Percentiles rank a stretch among this genome's conserved stretches.
Conservation (phyloP, 2,797 vertebrate species). For the Pipistrellus pipistrellus region DNA sequence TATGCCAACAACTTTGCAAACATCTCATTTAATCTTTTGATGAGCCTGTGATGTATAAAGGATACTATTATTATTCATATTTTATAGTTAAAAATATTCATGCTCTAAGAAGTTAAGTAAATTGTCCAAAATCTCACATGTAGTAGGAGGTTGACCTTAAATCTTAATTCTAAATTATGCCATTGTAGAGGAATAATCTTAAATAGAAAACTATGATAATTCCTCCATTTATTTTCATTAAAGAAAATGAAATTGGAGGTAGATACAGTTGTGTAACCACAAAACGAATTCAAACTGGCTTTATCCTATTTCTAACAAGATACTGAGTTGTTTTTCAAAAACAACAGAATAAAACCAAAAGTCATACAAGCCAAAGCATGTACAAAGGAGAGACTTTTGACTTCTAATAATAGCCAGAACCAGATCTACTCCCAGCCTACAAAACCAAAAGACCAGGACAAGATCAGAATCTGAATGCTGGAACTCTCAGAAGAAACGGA, state of each 20-base stretch:
- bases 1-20: slow-evolving; percentile 21
- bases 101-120: slow-evolving; percentile 7
- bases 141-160: background rate
- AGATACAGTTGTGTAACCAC: background rate
- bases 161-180: background rate
- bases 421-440: background rate
- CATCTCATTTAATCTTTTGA: slow-evolving; percentile 2
- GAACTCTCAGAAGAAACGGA: background rate
- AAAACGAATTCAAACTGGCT: background rate
- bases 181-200: background rate
- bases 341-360: background rate
- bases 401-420: background rate
- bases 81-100: slow-evolving; percentile 49
- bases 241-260: slow-evolving; percentile 43
- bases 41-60: background rate
- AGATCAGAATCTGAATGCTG: background rate
- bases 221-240: slow-evolving; percentile 38
- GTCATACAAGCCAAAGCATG: background rate
- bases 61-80: background rate
- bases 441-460: background rate
- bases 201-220: slow-evolving; percentile 6
- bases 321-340: background rate
- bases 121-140: slow-evolving; percentile 20
- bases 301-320: background rate
- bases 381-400: background rate